phyloP scores from a whole-genome alignment of 1,140 invertebrate genomes.

The Drosophila asahinai region DNA sequence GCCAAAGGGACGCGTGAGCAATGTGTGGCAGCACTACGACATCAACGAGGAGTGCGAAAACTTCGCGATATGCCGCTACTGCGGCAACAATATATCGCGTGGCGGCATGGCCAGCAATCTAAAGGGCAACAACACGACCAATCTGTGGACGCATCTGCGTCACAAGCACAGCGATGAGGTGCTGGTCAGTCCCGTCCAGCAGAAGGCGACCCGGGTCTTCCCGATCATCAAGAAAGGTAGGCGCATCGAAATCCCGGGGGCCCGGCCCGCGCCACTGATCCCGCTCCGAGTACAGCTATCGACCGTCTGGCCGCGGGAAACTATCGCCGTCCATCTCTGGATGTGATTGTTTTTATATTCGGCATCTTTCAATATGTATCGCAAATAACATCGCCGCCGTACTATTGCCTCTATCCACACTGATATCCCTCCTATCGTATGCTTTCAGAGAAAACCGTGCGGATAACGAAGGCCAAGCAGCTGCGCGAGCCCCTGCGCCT shows the following conservation, averaged over 20 bases:
- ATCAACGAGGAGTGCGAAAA: conserved; percentile 75
- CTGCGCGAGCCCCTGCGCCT: conserved; percentile 55
- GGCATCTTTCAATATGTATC: conserved; percentile 42
- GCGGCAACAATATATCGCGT: conserved; percentile 78
- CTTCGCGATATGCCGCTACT: conserved; percentile 73
- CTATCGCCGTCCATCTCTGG: conserved; percentile 68
- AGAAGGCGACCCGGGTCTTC: conserved; percentile 14
- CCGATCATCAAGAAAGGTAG: conserved; percentile 74
- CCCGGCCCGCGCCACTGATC: conserved; percentile 4
- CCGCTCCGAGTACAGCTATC: conserved; percentile 44
- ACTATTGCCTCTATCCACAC: not conserved
- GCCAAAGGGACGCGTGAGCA: conserved; percentile 73
- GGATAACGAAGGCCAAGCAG: conserved; percentile 63
- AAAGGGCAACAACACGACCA: conserved; percentile 73
- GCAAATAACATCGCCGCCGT: conserved; percentile 20
- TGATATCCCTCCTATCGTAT: conserved; percentile 15
- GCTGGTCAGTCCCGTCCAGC: conserved; percentile 60
- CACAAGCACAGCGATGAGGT: conserved; percentile 74
- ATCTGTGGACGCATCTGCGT: conserved; percentile 71
- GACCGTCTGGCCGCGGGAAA: conserved; percentile 62
- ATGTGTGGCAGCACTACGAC: conserved; percentile 75
- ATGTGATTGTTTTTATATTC: conserved; percentile 33
- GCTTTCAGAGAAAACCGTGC: conserved; percentile 68
- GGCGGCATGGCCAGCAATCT: conserved; percentile 75
- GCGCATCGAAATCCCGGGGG: not conserved